Evolutionary conservation across 2,797 vertebrate species (phyloP), one percentile per base, ranked within the genome.

Genomic region (Spheniscus humboldti): DNA sequence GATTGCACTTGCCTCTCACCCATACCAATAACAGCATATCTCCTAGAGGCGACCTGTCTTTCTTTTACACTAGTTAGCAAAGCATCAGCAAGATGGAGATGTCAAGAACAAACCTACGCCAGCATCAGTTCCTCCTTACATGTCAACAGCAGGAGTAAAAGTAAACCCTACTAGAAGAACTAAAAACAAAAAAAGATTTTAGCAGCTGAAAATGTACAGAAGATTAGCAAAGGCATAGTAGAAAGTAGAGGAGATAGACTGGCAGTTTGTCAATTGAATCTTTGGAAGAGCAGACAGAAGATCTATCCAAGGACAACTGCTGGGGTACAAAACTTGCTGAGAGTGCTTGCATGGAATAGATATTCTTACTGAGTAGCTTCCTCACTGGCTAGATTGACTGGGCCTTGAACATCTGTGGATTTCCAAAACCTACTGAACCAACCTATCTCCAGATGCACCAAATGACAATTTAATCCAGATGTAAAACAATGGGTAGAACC

Each of bases 401-500:
- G 56, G 84, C 39, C 64, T 71, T 71, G 75, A 96, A 80, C 60
- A 83, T 60, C 75, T 94, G 79, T 62, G 45, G 45, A 57, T 90
- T 90, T 90, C 67, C 64, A 64, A 91, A 90, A 90, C 37, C 64
- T 80, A 13, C 72, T 39, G 56, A 97, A 87, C 43, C 91, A 94
- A 80, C 57, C 72, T 55, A 33, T 25, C 81, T 91, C 84, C 75
- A 83, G 78, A 80, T 91, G 84, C 68, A 94, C 69, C 86, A 78
- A 91, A 75, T 0, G 7, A 31, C 82, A 50, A 50, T 88, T 91
- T 74, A 75, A 86, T 89, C 85, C 85, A 92, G 68, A 86, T 81
- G 78, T 86, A 91, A 97, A 94, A 91, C 90, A 85, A 91, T 19
- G n/a, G 53, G 81, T 68, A 62, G 82, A 90, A 75, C 75, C 27